Percentiles rank a stretch among this genome's conserved stretches.
phyloP scores from a whole-genome alignment of 2,888 invertebrate genomes.

The Limnephilus lunatus region DNA sequence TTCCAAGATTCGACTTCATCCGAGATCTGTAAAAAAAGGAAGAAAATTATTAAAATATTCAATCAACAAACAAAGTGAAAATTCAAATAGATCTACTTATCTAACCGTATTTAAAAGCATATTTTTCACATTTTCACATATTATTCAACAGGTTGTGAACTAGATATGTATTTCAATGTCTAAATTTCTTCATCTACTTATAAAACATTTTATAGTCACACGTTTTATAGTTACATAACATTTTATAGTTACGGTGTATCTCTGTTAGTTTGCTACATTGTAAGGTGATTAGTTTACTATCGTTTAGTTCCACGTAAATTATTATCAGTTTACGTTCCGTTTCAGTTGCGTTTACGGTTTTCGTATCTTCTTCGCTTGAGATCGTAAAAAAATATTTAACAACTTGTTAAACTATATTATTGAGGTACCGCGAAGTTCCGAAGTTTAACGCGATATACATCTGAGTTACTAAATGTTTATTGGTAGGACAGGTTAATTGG shows the following conservation, averaged over 20 bases:
- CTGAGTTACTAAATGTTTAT: not conserved
- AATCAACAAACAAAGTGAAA: too few relatives aligned
- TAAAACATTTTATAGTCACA: not conserved
- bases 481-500: not conserved
- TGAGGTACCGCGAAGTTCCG: not conserved
- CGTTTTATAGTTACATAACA: too few relatives aligned
- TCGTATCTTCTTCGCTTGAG: not conserved
- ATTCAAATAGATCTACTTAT: too few relatives aligned
- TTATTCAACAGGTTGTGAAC: too few relatives aligned
- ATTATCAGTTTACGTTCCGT: not conserved
- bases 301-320: not conserved
- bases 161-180: not conserved
- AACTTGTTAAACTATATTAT: not conserved
- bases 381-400: not conserved
- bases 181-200: not conserved
- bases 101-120: too few relatives aligned
- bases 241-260: not conserved
- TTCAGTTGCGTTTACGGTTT: not conserved
- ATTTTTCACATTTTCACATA: too few relatives aligned
- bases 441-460: not conserved
- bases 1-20: too few relatives aligned
- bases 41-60: too few relatives aligned
- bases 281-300: not conserved
- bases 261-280: not conserved
- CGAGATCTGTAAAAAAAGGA: too few relatives aligned